Evolutionary conservation across 1,140 invertebrate genomes (phyloP).

Genomic region (Bombyx mandarina): DNA sequence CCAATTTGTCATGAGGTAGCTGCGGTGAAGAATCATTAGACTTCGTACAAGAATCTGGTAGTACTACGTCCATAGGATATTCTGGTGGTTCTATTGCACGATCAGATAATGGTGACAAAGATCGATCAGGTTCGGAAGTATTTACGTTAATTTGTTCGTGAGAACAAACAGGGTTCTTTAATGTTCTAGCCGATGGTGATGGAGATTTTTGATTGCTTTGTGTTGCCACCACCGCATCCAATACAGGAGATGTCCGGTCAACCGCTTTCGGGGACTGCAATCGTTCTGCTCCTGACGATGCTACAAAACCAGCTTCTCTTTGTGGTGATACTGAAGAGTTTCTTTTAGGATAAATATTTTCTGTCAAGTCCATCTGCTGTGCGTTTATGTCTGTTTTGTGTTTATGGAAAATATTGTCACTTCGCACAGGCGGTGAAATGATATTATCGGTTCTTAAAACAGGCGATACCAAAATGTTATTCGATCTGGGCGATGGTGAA

Average conservation of each 20-base stretch:
- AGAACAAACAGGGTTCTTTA: conserved; percentile 35
- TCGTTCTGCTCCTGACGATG: conserved; percentile 16
- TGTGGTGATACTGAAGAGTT: conserved; percentile 29
- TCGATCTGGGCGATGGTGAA: conserved; percentile 46
- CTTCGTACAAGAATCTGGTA: too few relatives aligned
- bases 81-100: neutral
- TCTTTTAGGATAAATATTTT: conserved; percentile 27
- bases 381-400: conserved; percentile 17
- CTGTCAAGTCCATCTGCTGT: conserved; percentile 19
- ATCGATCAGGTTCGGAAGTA: conserved; percentile 11
- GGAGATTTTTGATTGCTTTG: conserved; percentile 28
- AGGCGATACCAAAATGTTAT: conserved; percentile 33
- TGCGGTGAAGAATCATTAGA: too few relatives aligned
- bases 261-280: conserved; percentile 25
- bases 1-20: too few relatives aligned
- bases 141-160: conserved; percentile 17
- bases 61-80: too few relatives aligned
- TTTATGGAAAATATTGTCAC: conserved; percentile 32
- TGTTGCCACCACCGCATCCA: conserved; percentile 15
- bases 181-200: conserved; percentile 39
- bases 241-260: conserved; percentile 10
- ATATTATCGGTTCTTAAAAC: conserved; percentile 18
- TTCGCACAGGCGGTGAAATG: conserved; percentile 29
- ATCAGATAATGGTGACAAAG: conserved; percentile 19
- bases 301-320: conserved; percentile 19